phyloP scores from a whole-genome alignment of 2,797 vertebrate species.

The Prunella strophiata region DNA sequence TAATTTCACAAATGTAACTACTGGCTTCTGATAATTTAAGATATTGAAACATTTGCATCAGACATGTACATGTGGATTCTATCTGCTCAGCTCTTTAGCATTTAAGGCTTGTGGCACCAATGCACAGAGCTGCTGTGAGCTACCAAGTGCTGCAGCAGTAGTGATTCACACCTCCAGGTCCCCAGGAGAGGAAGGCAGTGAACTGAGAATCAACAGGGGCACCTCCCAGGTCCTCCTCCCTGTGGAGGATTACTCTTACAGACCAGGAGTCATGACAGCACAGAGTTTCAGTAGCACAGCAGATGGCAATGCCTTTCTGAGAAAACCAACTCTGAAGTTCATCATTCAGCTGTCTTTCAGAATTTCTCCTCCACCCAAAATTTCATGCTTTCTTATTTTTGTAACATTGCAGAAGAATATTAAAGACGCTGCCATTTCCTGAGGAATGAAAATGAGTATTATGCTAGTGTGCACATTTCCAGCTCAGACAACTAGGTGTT shows the following conservation, averaged over 20 bases:
- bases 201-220: not conserved
- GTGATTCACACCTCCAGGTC: not conserved
- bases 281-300: not conserved
- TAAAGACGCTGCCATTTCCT: not conserved
- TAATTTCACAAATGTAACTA: not conserved
- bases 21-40: not conserved
- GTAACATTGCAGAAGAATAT: not conserved
- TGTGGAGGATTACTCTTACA: not conserved
- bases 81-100: not conserved
- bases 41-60: not conserved
- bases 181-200: not conserved
- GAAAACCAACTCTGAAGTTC: conserved; percentile 26
- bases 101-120: not conserved
- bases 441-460: not conserved
- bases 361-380: not conserved
- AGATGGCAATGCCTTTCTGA: conserved; percentile 32
- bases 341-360: conserved; percentile 45
- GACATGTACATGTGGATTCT: not conserved
- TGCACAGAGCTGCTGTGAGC: not conserved
- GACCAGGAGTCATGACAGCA: conserved; percentile 40
- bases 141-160: not conserved
- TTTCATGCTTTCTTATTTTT: conserved; percentile 21
- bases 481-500: not conserved
- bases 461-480: not conserved
- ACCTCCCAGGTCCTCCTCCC: not conserved